phyloP scores from a whole-genome alignment of 1,140 invertebrate genomes.

The Calliphora vicina region DNA sequence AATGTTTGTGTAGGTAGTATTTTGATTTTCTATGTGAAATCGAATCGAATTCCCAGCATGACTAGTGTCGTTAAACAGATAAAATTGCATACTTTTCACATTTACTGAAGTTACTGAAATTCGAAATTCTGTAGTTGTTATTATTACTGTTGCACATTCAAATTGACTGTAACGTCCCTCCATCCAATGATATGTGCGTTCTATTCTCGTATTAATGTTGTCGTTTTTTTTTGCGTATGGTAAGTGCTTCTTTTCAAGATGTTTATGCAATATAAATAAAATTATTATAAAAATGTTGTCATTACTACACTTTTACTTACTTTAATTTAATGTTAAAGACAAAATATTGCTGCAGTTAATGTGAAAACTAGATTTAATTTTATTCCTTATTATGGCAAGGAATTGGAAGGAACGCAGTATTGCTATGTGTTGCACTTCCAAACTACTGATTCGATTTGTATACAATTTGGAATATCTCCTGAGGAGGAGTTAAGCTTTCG shows the following conservation, averaged over 20 bases:
- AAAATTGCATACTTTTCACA: constrained; percentile 32
- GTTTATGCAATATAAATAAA: background rate
- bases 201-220: background rate
- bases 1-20: constrained; percentile 17
- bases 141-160: background rate
- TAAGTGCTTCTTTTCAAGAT: constrained; percentile 20
- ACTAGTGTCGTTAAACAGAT: constrained; percentile 27
- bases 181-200: background rate
- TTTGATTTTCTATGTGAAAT: constrained; percentile 18
- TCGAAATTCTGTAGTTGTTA: background rate
- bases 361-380: too few species aligned
- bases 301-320: constrained; percentile 30
- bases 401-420: too few species aligned
- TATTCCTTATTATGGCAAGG: too few species aligned
- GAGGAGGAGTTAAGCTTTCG: too few species aligned
- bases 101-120: background rate
- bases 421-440: too few species aligned
- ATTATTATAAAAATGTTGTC: constrained; percentile 20
- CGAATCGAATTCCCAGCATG: constrained; percentile 32
- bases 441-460: too few species aligned
- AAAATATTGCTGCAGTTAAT: background rate
- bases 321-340: background rate
- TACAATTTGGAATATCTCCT: too few species aligned
- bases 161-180: background rate
- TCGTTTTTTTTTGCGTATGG: background rate